Evolutionary conservation across 2,113 vertebrate species (phyloP).

Genomic region (Colinus virginianus): DNA sequence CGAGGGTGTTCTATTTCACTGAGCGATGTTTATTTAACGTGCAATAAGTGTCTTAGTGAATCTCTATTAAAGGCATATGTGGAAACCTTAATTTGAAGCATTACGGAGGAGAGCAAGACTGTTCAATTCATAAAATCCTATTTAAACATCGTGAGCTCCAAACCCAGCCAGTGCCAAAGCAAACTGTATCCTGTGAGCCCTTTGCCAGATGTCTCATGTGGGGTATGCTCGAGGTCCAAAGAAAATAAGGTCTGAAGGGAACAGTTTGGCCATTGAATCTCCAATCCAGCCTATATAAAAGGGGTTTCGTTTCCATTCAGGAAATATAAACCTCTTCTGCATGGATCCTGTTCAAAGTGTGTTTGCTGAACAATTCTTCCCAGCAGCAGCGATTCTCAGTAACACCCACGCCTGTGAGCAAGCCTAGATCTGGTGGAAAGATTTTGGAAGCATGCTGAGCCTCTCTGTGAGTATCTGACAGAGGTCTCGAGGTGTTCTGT

Average conservation of each 20-base stretch:
- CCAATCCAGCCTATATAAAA: constrained; percentile 16
- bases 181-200: constrained; percentile 40
- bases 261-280: constrained; percentile 26
- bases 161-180: constrained; percentile 52
- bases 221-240: constrained; percentile 41
- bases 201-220: constrained; percentile 61
- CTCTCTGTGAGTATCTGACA: neutral
- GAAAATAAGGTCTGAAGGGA: constrained; percentile 62
- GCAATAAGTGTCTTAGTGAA: constrained; percentile 53
- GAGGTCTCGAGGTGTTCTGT: neutral
- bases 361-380: constrained; percentile 19
- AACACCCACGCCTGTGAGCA: neutral
- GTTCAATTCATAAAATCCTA: constrained; percentile 56
- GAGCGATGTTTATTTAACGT: constrained; percentile 53
- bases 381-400: neutral
- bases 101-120: constrained; percentile 27
- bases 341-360: constrained; percentile 11
- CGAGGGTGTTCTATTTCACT: neutral
- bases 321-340: constrained; percentile 31
- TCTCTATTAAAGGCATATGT: constrained; percentile 71
- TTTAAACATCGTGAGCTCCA: constrained; percentile 47
- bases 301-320: constrained; percentile 33
- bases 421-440: neutral
- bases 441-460: neutral
- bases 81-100: constrained; percentile 55